A percentile compares a stretch with the other conserved stretches of the same genome.
phyloP scores from a whole-genome alignment of 1,140 invertebrate species.

The Heliconius himera region DNA sequence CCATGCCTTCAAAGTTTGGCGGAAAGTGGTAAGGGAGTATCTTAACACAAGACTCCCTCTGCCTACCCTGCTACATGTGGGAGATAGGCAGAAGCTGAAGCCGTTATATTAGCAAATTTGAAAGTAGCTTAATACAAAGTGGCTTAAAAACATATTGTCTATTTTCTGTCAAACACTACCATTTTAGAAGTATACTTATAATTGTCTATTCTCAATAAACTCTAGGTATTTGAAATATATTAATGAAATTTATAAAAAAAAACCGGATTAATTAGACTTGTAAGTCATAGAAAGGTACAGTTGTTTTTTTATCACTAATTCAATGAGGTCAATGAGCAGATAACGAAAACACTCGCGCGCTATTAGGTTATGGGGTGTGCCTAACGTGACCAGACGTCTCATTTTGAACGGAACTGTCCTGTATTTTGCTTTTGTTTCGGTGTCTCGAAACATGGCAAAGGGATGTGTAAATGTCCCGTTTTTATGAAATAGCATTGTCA shows the following conservation, averaged over 20 bases:
- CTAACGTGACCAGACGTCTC: no score
- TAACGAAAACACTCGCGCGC: constrained; percentile 67
- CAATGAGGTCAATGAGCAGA: constrained; percentile 68
- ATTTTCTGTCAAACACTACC: not conserved
- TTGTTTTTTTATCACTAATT: constrained; percentile 58
- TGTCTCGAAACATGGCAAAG: no score
- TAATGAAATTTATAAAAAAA: not conserved
- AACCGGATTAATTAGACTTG: not conserved
- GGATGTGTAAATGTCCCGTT: no score
- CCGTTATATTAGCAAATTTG: not conserved
- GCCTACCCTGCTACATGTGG: no score
- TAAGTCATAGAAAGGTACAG: constrained; percentile 24
- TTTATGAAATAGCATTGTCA: no score
- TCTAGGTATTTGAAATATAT: not conserved
- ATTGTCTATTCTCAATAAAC: not conserved
- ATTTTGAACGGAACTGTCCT: no score
- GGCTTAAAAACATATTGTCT: not conserved
- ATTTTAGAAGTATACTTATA: not conserved
- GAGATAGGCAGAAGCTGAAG: no score
- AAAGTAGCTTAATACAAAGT: not conserved
- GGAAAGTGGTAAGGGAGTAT: no score
- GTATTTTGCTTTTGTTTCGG: no score
- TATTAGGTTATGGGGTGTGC: constrained; percentile 39
- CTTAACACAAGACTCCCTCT: no score
- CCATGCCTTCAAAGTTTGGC: no score